Evolutionary conservation across 2,888 invertebrate species (phyloP).

Genomic region (Tipula helvola): DNA sequence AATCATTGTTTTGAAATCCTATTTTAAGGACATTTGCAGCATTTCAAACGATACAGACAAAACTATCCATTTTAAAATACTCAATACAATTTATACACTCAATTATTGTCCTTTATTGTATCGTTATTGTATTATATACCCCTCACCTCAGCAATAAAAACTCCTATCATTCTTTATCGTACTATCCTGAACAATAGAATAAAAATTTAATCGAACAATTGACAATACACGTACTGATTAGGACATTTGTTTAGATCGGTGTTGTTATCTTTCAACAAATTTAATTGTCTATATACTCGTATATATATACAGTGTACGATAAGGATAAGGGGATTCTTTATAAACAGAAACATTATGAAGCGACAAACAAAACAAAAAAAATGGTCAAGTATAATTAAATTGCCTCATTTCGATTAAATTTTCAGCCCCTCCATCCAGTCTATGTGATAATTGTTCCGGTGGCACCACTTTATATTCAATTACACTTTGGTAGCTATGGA

Average conservation of each 20-base stretch:
- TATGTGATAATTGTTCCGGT: neutral
- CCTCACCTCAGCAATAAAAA: neutral
- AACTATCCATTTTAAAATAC: neutral
- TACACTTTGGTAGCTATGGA: neutral
- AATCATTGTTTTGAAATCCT: neutral
- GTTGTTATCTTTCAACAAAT: neutral
- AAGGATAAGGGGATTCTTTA: neutral
- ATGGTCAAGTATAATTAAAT: neutral
- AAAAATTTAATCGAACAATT: neutral
- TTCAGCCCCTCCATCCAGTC: neutral
- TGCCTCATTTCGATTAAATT: neutral
- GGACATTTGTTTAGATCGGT: neutral
- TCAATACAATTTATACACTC: neutral
- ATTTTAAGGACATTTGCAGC: neutral
- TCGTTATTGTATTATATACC: neutral
- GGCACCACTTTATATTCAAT: neutral
- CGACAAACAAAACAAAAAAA: neutral
- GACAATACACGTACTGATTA: neutral
- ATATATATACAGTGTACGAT: neutral
- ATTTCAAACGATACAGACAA: neutral
- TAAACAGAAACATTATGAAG: neutral
- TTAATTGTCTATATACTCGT: neutral
- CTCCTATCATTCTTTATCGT: neutral
- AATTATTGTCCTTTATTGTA: neutral
- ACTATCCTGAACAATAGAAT: neutral